Conservation (phyloP, 1,140 invertebrate species). For the Drosophila neocordata region DNA sequence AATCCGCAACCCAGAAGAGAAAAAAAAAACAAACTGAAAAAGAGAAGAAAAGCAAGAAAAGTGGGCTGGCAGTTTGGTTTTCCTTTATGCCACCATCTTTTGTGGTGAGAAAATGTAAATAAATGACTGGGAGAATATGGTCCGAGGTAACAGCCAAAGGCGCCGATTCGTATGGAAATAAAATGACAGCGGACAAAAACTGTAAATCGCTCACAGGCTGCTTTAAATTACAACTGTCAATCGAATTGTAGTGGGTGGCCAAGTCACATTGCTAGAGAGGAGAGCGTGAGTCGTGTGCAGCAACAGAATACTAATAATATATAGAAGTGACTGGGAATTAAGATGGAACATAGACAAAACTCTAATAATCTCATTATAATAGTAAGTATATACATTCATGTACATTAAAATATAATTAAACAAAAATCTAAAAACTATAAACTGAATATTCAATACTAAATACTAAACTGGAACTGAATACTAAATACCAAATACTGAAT, state of each 20-base stretch:
- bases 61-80: background rate
- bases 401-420: no score
- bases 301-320: no score
- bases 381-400: no score
- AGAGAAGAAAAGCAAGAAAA: background rate
- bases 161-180: slow-evolving; percentile 57
- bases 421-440: no score
- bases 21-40: background rate
- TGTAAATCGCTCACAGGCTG: slow-evolving; percentile 62
- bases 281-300: background rate
- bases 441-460: no score
- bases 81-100: background rate
- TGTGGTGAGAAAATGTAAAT: slow-evolving; percentile 68
- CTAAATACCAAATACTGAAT: no score
- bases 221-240: slow-evolving; percentile 75
- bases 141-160: slow-evolving; percentile 40
- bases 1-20: slow-evolving; percentile 25
- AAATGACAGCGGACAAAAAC: slow-evolving; percentile 41
- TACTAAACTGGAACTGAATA: no score
- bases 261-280: slow-evolving; percentile 1
- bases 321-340: no score
- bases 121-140: slow-evolving; percentile 75
- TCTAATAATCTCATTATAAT: no score
- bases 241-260: slow-evolving; percentile 37
- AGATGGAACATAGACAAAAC: no score